phyloP scores from a whole-genome alignment of 1,140 invertebrate genomes.

The Aphelinus atriplicis region DNA sequence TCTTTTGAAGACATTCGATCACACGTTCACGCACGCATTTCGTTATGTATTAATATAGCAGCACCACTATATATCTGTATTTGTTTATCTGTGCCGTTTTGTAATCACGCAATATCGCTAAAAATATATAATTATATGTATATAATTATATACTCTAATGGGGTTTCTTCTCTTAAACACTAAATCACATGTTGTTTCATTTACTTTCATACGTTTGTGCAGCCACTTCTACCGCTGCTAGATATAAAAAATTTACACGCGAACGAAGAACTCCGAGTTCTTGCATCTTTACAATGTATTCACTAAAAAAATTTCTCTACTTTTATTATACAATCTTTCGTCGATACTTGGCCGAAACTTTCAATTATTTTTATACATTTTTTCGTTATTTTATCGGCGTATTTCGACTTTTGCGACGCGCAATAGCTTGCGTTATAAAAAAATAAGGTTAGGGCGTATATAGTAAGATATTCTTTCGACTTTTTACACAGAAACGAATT shows the following conservation, averaged over 20 bases:
- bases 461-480: conserved; percentile 22
- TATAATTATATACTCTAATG: conserved; percentile 53
- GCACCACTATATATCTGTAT: conserved; percentile 36
- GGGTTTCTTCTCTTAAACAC: conserved; percentile 60
- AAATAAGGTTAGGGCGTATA: conserved; percentile 30
- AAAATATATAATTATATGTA: conserved; percentile 28
- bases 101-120: conserved; percentile 25
- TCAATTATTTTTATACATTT: not conserved
- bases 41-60: conserved; percentile 17
- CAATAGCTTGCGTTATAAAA: conserved; percentile 18
- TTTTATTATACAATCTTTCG: conserved; percentile 1
- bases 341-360: not conserved
- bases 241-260: conserved; percentile 31
- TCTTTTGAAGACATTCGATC: no score
- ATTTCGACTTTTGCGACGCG: not conserved
- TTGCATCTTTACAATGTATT: not conserved
- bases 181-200: conserved; percentile 63
- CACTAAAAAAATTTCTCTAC: conserved; percentile 3
- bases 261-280: conserved; percentile 7
- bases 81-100: conserved; percentile 14
- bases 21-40: not conserved
- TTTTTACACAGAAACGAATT: conserved; percentile 27
- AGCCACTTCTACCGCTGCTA: conserved; percentile 42
- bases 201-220: conserved; percentile 61
- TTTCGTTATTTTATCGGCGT: not conserved